phyloP scores from a whole-genome alignment of 2,113 vertebrate species.

The Anas platyrhynchos region DNA sequence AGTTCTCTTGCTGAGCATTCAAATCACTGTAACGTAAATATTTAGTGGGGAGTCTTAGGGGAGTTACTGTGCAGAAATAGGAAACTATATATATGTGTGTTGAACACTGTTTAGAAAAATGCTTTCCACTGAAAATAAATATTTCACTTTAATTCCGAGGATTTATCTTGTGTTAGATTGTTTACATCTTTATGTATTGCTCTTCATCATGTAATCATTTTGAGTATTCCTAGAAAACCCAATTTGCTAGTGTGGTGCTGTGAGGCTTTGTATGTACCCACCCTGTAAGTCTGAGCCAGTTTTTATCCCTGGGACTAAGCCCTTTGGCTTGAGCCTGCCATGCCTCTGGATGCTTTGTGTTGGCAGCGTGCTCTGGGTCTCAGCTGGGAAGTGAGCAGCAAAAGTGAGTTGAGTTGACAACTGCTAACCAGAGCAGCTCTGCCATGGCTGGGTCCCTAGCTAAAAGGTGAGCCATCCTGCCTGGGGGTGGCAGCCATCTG shows the following conservation, averaged over 20 bases:
- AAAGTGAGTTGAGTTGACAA: background rate
- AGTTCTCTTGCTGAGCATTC: background rate
- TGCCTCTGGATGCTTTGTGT: background rate
- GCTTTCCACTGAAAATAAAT: slow-evolving; percentile 42
- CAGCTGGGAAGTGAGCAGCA: background rate
- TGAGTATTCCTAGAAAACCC: background rate
- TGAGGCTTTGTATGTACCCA: background rate
- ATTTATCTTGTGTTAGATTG: background rate
- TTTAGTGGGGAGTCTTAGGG: background rate
- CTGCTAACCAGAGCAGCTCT: background rate
- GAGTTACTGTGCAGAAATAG: background rate
- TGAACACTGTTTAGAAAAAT: slow-evolving; percentile 32
- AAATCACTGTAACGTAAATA: slow-evolving; percentile 20
- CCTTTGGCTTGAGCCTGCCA: background rate
- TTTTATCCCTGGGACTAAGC: background rate
- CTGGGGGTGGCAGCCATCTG: background rate
- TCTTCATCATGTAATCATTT: background rate
- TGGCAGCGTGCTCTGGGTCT: background rate
- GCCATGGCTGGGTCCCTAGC: background rate
- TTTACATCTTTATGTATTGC: background rate
- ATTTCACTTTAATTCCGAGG: slow-evolving; percentile 28
- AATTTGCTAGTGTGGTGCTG: background rate
- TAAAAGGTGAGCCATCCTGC: background rate
- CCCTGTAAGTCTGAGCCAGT: background rate
- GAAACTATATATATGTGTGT: slow-evolving; percentile 38